Percentiles rank a stretch among this genome's conserved stretches.
These are phyloP conservation scores for Nasonovia ribisnigri DNA, from an alignment of 2,888 invertebrate genomes.

Conservation along the genomic window DNA sequence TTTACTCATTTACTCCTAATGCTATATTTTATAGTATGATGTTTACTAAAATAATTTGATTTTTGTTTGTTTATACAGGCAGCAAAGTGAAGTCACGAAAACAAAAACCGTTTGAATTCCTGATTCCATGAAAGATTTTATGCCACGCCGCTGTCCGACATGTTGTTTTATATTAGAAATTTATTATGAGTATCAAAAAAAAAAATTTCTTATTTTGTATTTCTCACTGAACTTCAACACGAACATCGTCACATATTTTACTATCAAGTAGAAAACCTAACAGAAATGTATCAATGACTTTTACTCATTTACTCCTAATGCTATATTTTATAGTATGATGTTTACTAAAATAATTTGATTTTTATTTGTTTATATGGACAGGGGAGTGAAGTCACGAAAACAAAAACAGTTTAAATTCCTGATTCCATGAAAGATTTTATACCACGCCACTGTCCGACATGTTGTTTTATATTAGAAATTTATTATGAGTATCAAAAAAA, in stretches of 20 bases:
- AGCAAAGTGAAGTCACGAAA: neutral
- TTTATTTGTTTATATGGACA: no score
- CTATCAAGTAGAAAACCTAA: no score
- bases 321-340: no score
- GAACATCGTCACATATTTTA: neutral
- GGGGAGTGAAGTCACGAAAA: neutral
- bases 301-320: no score
- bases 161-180: neutral
- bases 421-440: neutral
- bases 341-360: no score
- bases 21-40: no score
- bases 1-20: no score
- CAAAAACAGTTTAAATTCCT: neutral
- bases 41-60: no score
- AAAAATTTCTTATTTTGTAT: neutral
- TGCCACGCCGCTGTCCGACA: neutral
- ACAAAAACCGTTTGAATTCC: neutral
- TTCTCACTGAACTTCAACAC: neutral
- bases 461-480: neutral
- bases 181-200: neutral
- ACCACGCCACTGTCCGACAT: neutral
- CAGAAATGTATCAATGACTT: no score
- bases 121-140: neutral
- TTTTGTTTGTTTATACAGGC: no score
- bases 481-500: neutral